phyloP scores from a whole-genome alignment of 2,888 invertebrate genomes.

The Lapara coniferarum region DNA sequence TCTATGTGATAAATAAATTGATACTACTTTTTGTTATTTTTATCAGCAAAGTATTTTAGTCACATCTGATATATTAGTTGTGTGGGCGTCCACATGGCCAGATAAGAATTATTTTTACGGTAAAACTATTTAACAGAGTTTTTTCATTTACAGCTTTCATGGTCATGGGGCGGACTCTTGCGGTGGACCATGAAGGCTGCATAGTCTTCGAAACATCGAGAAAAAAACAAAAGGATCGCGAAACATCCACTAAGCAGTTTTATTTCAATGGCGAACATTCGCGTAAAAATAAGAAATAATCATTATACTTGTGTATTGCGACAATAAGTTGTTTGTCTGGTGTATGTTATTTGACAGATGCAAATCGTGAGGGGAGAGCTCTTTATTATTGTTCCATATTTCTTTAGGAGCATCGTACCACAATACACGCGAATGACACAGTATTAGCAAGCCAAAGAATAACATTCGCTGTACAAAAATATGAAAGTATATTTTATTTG shows the following conservation, averaged over 20 bases:
- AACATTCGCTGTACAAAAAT: background rate
- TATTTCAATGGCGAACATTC: too few species aligned
- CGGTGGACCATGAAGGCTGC: too few species aligned
- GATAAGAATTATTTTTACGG: background rate
- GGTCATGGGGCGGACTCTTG: too few species aligned
- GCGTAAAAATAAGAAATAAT: too few species aligned
- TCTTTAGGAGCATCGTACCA: background rate
- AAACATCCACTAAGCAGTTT: too few species aligned
- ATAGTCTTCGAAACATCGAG: too few species aligned
- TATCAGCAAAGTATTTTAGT: background rate
- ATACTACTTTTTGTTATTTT: background rate
- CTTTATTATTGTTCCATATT: too few species aligned
- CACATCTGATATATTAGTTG: background rate
- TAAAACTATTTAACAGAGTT: too few species aligned
- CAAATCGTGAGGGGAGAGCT: background rate
- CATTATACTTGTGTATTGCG: background rate
- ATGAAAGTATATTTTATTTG: background rate
- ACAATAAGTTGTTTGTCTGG: conserved; percentile 6
- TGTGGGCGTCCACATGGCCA: background rate
- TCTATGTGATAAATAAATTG: background rate
- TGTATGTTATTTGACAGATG: conserved; percentile 2
- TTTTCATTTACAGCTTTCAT: too few species aligned
- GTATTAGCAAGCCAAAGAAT: background rate
- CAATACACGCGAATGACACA: background rate
- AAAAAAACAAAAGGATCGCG: too few species aligned